A percentile compares a stretch with the other conserved stretches of the same genome.
These are phyloP conservation scores for Leptinotarsa undecemlineata DNA, from an alignment of 1,140 invertebrate genomes.

Conservation along the genomic window DNA sequence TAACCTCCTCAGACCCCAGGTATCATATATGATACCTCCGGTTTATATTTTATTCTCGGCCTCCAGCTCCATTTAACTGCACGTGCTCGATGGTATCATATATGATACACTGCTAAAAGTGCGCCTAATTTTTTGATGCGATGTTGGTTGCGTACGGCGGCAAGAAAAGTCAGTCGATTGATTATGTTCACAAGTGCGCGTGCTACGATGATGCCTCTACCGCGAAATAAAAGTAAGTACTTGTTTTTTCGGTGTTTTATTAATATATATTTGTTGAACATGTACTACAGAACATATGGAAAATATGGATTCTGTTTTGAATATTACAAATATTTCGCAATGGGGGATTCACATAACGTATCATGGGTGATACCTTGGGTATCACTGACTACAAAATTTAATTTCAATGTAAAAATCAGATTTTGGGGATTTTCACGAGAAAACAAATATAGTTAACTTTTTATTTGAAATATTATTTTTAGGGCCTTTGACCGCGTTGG, in stretches of 20 bases:
- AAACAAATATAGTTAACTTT: not conserved
- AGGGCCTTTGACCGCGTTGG: conserved; percentile 21
- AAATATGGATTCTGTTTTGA: not conserved
- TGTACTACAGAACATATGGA: not conserved
- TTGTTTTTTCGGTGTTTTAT: too few relatives aligned
- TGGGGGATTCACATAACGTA: not conserved
- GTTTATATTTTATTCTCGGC: not conserved
- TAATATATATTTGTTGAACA: not conserved
- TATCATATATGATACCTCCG: not conserved
- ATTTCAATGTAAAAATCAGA: conserved; percentile 1
- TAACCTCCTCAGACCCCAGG: too few relatives aligned
- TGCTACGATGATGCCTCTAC: not conserved
- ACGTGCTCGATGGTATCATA: not conserved
- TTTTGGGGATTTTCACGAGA: not conserved
- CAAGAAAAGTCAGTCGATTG: not conserved
- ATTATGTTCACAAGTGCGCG: not conserved
- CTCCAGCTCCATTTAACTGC: not conserved
- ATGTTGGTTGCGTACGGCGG: not conserved
- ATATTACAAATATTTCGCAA: conserved; percentile 1
- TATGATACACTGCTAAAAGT: not conserved
- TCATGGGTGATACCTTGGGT: not conserved
- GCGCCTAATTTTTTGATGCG: not conserved
- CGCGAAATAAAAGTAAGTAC: too few relatives aligned
- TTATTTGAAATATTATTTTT: conserved; percentile 11
- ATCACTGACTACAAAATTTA: not conserved